Evolutionary conservation across 35 echinoderm and acorn worm genomes (phyloP), one percentile per base, ranked within the genome.

Genomic region (Amphiura filiformis): DNA sequence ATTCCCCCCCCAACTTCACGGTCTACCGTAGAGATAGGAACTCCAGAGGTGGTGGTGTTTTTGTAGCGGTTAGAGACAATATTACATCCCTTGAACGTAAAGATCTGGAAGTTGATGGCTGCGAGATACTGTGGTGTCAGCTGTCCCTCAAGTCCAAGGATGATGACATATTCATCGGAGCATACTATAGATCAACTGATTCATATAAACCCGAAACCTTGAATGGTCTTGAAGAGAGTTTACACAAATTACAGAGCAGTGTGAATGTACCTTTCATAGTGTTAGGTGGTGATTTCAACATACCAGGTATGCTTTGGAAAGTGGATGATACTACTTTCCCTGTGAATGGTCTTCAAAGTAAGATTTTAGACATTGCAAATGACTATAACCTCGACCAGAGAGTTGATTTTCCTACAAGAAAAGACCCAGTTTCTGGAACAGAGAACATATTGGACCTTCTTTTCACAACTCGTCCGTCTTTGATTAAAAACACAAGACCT

Each of bases 261-360:
- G 34, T 82, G 1, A 82, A 56, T 1, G 65, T 36, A 15, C 88
- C 88, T 32, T 82, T 82, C 41, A 65, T 83, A 4, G 81, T 89
- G n/a, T 77, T 82, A 35, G 88, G 5, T 3, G 88, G 88, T 13
- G 88, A 89, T 39, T 89, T 89, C 31, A 82, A 89, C 81, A 41
- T 89, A 14, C 88, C 88, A 22, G 88, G 80, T 37, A 36, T 88
- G 22, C 37, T 0, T 89, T 77, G 88, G 64, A 37, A 12, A 81
- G 35, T 0, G 79, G 83, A 0, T 52, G 75, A 36, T 31, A 9
- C 65, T 37, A 82, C 88, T 15, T 38, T 32, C 1, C 35, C 79
- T 13, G 33, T 32, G 32, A 31, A 64, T 32, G 57, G 38, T 37
- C 61, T 89, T 65, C 88, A 89, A 38, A 30, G 32, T 30, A 35